Conservation (phyloP, 2,888 invertebrate species). For the Calameuta idolon region DNA sequence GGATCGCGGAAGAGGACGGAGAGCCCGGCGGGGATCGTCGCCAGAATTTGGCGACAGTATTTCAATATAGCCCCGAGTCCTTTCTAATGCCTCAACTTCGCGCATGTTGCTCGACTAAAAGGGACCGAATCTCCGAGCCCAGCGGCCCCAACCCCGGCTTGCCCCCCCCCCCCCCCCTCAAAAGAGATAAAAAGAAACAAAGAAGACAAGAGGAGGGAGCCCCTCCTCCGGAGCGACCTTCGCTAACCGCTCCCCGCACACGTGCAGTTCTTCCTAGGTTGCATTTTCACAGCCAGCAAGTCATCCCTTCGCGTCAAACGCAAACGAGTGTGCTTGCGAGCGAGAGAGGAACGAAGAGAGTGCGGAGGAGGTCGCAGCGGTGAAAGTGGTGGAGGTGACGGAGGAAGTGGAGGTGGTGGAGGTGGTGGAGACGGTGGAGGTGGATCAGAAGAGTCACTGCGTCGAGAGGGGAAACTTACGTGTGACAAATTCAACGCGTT, state of each 20-base stretch:
- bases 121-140: constrained; percentile 42
- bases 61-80: constrained; percentile 56
- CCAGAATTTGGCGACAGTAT: constrained; percentile 54
- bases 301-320: too few relatives aligned
- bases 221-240: constrained; percentile 27
- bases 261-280: too few relatives aligned
- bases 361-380: neutral
- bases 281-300: too few relatives aligned
- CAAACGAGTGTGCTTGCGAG: neutral
- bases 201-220: constrained; percentile 24
- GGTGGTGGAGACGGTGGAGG: constrained; percentile 8
- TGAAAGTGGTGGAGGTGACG: constrained; percentile 8
- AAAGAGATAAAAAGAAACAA: too few relatives aligned
- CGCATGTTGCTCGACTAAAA: constrained; percentile 37
- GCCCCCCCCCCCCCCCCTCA: neutral
- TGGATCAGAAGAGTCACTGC: constrained; percentile 6
- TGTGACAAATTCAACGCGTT: constrained; percentile 59
- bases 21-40: constrained; percentile 6
- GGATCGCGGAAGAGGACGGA: too few relatives aligned
- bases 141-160: constrained; percentile 35
- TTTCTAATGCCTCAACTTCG: constrained; percentile 29
- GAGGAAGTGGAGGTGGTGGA: constrained; percentile 6
- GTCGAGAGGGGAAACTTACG: constrained; percentile 50
- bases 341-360: neutral
- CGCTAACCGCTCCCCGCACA: neutral